Base-by-base conservation (phyloP, 2,797 vertebrate genomes). In the Pipistrellus kuhlii region DNA sequence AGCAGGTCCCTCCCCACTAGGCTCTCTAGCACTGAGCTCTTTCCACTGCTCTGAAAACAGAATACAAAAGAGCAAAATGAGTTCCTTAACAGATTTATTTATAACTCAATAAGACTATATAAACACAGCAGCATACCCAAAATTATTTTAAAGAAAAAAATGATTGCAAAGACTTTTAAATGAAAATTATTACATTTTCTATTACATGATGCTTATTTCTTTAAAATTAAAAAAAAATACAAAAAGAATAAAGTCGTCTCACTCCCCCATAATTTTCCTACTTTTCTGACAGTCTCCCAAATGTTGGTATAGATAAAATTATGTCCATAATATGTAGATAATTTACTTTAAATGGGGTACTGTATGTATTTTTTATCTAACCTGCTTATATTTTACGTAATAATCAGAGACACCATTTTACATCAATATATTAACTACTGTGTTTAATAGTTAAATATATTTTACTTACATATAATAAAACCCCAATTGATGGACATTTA, bases 21-120 rank as follows among this genome's bases (percentile, higher is more conserved):
- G 97, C 99, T 99, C 98, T 99, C 99, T 96, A 99, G 97, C 92
- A 99, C 99, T 3, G 99, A 99, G 98, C 99, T 99, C 98, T 99
- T 99, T 85, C 99, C 99, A 92, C 99, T 99, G 98, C 99, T 99
- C 99, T 99, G 98, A 98, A 98, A 97, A 98, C 27, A 76, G 12
- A 94, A 97, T 25, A 91, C 1, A 80, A 76, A 25, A 97, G 30
- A 98, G 53, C 32, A 41, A 86, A 75, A 27, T 96, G 66, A 97
- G 59, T 71, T 86, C 90, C 68, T 94, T 96, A 94, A 93, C 93
- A 62, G 14, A 84, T 6, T 72, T 62, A 88, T 87, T 32, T 75
- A 32, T 68, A 96, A 95, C 13, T 38, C 11, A 89, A 4, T 5
- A 78, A 48, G 41, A 82, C 87, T 95, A 75, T 17, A 77, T 3